A percentile compares a stretch with the other conserved stretches of the same genome.
Conservation (phyloP, 2,888 invertebrate species). For the Oscheius onirici region DNA sequence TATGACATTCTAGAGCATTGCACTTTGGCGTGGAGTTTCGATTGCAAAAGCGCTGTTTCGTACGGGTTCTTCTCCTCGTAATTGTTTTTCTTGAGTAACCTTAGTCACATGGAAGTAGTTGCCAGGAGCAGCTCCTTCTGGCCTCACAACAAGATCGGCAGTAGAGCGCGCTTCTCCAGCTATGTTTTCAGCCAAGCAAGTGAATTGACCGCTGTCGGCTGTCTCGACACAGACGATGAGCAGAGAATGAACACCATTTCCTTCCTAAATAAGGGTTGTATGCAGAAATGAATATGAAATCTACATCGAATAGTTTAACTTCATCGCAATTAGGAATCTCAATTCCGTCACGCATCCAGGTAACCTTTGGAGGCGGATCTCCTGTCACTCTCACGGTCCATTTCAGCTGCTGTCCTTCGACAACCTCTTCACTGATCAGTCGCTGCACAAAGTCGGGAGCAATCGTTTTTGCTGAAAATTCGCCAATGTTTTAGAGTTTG, state of each 20-base stretch:
- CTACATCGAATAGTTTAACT: conserved; percentile 66
- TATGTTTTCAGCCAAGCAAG: conserved; percentile 89
- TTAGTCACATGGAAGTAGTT: conserved; percentile 71
- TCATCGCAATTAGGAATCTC: conserved; percentile 72
- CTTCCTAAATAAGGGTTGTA: conserved; percentile 52
- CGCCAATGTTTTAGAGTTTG: not conserved
- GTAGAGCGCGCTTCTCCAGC: conserved; percentile 80
- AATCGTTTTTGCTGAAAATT: conserved; percentile 56
- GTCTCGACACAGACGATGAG: conserved; percentile 88
- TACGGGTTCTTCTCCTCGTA: conserved; percentile 48
- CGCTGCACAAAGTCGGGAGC: conserved; percentile 71
- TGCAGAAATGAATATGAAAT: conserved; percentile 5
- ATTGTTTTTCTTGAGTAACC: conserved; percentile 68
- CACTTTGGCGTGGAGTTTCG: conserved; percentile 55
- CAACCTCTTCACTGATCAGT: conserved; percentile 69
- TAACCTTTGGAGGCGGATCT: conserved; percentile 88
- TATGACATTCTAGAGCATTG: conserved; percentile 41
- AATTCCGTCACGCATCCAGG: conserved; percentile 82
- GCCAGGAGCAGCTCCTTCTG: conserved; percentile 62
- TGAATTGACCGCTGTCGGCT: conserved; percentile 98
- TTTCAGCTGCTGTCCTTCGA: conserved; percentile 64
- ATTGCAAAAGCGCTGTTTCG: conserved; percentile 53
- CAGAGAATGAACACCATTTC: conserved; percentile 77
- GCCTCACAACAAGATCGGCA: conserved; percentile 82
- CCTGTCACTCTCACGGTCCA: conserved; percentile 80